Conservation (phyloP, 2,113 vertebrate genomes). For the Trematocara marginatum region DNA sequence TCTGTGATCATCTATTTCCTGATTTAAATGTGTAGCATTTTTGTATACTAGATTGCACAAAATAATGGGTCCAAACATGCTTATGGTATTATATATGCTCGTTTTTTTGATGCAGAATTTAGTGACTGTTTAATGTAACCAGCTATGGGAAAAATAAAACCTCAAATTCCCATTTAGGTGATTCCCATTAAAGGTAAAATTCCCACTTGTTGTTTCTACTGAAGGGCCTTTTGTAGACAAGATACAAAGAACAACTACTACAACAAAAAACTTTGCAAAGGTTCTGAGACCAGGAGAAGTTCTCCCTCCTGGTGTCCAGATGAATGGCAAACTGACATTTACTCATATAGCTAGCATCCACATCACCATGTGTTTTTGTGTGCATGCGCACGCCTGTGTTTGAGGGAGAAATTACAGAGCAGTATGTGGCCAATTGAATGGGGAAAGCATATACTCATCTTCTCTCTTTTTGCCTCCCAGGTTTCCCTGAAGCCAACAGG, state of each 20-base stretch:
- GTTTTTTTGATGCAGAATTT: background rate
- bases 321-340: background rate
- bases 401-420: constrained; percentile 51
- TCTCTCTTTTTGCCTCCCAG: background rate
- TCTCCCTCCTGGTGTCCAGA: background rate
- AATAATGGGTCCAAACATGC: background rate
- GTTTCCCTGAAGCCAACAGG: background rate
- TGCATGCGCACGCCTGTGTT: background rate
- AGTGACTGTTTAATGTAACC: background rate
- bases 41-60: background rate
- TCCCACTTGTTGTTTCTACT: background rate
- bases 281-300: background rate
- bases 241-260: background rate
- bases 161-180: background rate
- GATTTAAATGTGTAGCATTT: background rate
- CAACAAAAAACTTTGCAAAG: background rate
- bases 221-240: background rate
- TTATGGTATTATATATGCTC: background rate
- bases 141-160: background rate
- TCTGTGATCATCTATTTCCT: background rate
- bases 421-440: constrained; percentile 35
- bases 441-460: background rate
- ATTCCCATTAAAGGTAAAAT: background rate
- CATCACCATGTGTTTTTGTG: background rate
- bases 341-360: background rate